Conservation (phyloP, 2,113 vertebrate genomes). For the Zeus faber region DNA sequence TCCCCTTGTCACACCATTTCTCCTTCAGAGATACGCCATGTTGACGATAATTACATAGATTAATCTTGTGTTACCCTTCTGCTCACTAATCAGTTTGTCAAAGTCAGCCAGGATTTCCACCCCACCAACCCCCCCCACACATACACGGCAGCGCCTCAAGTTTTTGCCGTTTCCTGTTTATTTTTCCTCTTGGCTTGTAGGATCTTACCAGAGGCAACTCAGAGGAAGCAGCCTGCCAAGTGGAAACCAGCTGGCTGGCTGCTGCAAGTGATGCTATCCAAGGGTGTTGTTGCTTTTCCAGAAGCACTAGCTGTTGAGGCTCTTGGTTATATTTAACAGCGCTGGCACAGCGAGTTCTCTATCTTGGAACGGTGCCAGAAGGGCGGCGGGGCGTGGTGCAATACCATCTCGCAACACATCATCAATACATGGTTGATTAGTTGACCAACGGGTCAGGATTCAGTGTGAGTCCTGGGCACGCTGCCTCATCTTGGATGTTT, state of each 20-base stretch:
- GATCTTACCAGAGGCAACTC: constrained; percentile 48
- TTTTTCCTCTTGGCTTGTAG: constrained; percentile 49
- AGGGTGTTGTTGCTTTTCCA: no score
- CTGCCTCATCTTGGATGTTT: constrained; percentile 42
- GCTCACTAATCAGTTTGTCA: constrained; percentile 70
- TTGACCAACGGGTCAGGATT: constrained; percentile 49
- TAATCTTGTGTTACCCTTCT: constrained; percentile 65
- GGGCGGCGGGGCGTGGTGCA: constrained; percentile 50
- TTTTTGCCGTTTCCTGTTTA: constrained; percentile 34
- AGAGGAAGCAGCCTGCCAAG: constrained; percentile 43
- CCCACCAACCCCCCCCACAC: no score
- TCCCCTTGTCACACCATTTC: constrained; percentile 26
- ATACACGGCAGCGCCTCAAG: constrained; percentile 46
- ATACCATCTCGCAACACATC: constrained; percentile 61
- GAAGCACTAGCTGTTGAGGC: constrained; percentile 51
- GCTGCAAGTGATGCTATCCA: constrained; percentile 22
- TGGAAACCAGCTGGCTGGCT: constrained; percentile 5
- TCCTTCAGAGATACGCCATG: constrained; percentile 52
- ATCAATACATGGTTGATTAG: constrained; percentile 67
- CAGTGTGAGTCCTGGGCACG: constrained; percentile 49
- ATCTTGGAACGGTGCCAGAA: constrained; percentile 47
- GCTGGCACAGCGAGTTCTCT: constrained; percentile 42
- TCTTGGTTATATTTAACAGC: constrained; percentile 50
- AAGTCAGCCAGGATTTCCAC: constrained; percentile 63
- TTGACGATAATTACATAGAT: constrained; percentile 68